Evolutionary conservation across 2,113 vertebrate genomes (phyloP).

Genomic region (Larimichthys crocea): DNA sequence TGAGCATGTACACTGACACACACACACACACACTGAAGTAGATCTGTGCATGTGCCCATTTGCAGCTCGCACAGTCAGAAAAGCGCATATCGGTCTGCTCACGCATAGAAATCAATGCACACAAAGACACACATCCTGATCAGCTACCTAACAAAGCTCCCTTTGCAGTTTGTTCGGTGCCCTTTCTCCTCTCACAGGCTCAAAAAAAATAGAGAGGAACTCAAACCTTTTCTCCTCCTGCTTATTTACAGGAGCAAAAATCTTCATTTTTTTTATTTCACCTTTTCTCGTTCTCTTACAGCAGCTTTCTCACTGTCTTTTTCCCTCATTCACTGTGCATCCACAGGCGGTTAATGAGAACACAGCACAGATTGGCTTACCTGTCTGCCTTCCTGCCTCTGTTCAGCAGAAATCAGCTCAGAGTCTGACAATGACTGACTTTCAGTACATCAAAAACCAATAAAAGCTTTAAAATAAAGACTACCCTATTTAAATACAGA

Average conservation of each 20-base stretch:
- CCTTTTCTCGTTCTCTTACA: conserved; percentile 8
- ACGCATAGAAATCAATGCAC: conserved; percentile 17
- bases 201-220: conserved; percentile 8
- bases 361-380: conserved; percentile 65
- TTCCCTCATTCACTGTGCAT: conserved; percentile 40
- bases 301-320: neutral
- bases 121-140: conserved; percentile 16
- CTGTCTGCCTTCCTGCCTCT: conserved; percentile 57
- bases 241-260: conserved; percentile 25
- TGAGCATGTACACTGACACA: conserved; percentile 2
- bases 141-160: conserved; percentile 14
- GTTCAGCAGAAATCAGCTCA: conserved; percentile 48
- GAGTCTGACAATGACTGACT: conserved; percentile 51
- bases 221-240: conserved; percentile 24
- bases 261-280: neutral
- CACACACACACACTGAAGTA: neutral
- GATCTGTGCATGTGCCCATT: neutral
- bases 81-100: conserved; percentile 19
- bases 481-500: conserved; percentile 8
- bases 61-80: conserved; percentile 6
- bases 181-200: conserved; percentile 15
- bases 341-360: conserved; percentile 73
- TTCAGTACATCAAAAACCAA: conserved; percentile 30
- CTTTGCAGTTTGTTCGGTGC: neutral
- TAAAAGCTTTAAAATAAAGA: conserved; percentile 32